Percentiles rank a stretch among this genome's conserved stretches.
Conservation (phyloP, 1,140 invertebrate species). For the Cylas formicarius region DNA sequence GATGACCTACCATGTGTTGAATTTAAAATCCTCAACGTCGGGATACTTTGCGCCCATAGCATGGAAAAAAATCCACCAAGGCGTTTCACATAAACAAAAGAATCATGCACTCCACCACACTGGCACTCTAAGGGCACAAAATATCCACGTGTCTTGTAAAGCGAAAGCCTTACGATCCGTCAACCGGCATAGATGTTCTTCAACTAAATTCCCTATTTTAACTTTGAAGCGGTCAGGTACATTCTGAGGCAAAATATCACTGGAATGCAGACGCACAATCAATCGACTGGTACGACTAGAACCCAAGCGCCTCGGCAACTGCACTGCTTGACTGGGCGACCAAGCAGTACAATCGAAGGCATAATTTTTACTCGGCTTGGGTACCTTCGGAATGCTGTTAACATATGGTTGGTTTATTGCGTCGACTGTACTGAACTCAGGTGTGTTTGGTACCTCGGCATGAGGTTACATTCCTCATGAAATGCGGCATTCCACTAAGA, state of each 20-base stretch:
- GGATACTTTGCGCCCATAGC: slow-evolving; percentile 22
- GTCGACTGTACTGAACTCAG: slow-evolving; percentile 38
- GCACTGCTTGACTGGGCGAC: slow-evolving; percentile 23
- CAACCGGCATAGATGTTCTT: slow-evolving; percentile 37
- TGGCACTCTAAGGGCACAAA: slow-evolving; percentile 15
- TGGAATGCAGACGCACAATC: slow-evolving; percentile 37
- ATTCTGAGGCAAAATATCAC: slow-evolving; percentile 39
- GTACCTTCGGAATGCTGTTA: slow-evolving; percentile 6
- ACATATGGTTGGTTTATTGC: slow-evolving; percentile 12
- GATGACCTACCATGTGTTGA: slow-evolving; percentile 32
- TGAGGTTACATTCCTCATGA: slow-evolving; percentile 39
- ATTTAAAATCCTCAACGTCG: slow-evolving; percentile 29
- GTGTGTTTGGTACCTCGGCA: slow-evolving; percentile 39
- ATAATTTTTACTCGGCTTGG: slow-evolving; percentile 22
- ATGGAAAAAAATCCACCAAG: slow-evolving; percentile 12
- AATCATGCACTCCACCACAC: slow-evolving; percentile 15
- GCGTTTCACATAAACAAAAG: slow-evolving; percentile 13
- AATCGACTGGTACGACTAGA: slow-evolving; percentile 8
- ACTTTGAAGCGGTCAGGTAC: slow-evolving; percentile 40
- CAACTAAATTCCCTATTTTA: slow-evolving; percentile 37
- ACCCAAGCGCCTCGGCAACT: slow-evolving; percentile 12
- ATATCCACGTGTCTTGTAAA: slow-evolving; percentile 31
- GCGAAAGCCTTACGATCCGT: slow-evolving; percentile 22
- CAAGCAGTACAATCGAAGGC: slow-evolving; percentile 25
- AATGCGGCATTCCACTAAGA: slow-evolving; percentile 36